phyloP scores from a whole-genome alignment of 2,797 vertebrate species.

The Argyrosomus regius region DNA sequence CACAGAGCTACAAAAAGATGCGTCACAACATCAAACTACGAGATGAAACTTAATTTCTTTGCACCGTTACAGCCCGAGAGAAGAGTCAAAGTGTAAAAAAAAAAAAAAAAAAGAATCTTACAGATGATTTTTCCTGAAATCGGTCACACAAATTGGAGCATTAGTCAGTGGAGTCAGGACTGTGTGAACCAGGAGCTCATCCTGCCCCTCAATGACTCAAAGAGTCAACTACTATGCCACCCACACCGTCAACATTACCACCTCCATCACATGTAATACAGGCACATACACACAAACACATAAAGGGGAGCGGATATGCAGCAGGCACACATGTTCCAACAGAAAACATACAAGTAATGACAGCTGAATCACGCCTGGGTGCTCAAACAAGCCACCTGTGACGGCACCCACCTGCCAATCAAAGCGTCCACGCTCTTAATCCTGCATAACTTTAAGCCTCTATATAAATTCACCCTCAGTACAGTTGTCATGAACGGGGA shows the following conservation, averaged over 20 bases:
- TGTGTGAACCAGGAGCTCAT: conserved; percentile 48
- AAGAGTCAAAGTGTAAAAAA: background rate
- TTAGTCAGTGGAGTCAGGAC: conserved; percentile 52
- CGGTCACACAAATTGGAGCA: conserved; percentile 15
- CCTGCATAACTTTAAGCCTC: too few relatives aligned
- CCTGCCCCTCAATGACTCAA: conserved; percentile 55
- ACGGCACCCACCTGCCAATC: too few relatives aligned
- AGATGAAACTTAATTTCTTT: background rate
- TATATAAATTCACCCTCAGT: too few relatives aligned
- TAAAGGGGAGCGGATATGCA: background rate
- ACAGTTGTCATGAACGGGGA: too few relatives aligned
- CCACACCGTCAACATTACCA: conserved; percentile 9
- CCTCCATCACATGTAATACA: background rate
- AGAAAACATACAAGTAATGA: background rate
- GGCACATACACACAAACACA: background rate
- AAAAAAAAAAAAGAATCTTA: background rate
- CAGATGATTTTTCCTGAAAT: background rate
- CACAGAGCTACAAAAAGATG: background rate
- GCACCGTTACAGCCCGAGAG: too few relatives aligned
- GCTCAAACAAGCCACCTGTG: too few relatives aligned
- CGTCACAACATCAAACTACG: background rate
- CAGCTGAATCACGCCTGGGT: too few relatives aligned
- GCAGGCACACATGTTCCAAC: background rate
- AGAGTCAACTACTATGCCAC: conserved; percentile 49
- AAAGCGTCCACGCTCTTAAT: too few relatives aligned